Evolutionary conservation across 2,888 invertebrate species (phyloP).

Genomic region (Hirtodrosophila cameraria): DNA sequence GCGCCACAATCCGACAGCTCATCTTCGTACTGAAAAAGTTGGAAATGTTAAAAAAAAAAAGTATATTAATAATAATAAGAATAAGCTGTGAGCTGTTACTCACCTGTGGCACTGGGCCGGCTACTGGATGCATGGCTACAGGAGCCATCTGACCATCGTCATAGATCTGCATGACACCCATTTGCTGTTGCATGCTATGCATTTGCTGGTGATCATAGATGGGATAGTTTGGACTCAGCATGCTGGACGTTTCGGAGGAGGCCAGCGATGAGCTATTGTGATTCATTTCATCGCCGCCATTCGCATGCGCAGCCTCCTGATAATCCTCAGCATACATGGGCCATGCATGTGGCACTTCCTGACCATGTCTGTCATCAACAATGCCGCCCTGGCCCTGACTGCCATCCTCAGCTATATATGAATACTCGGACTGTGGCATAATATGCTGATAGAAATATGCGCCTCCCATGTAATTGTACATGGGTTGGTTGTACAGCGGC

Average conservation of each 20-base stretch:
- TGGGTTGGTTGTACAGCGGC: conserved; percentile 75
- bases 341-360: conserved; percentile 69
- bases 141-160: conserved; percentile 76
- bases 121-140: conserved; percentile 65
- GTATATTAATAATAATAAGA: background rate
- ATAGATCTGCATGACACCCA: conserved; percentile 83
- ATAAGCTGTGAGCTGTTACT: conserved; percentile 2
- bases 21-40: conserved; percentile 73
- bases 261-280: conserved; percentile 81
- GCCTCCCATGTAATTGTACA: conserved; percentile 76
- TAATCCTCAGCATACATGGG: conserved; percentile 82
- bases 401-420: conserved; percentile 75
- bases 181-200: conserved; percentile 83
- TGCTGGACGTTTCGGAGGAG: conserved; percentile 82
- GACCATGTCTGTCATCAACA: conserved; percentile 72
- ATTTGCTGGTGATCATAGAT: conserved; percentile 81
- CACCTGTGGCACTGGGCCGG: conserved; percentile 65
- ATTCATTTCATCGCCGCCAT: conserved; percentile 81
- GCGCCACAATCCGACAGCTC: conserved; percentile 73
- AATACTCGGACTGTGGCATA: conserved; percentile 80
- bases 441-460: conserved; percentile 75
- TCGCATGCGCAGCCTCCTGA: conserved; percentile 54
- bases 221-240: conserved; percentile 82
- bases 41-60: background rate
- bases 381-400: conserved; percentile 61